These are phyloP conservation scores for Cliona cf. orientalis DNA, from an alignment of 37 sponge, comb jelly and placozoan genomes.

Conservation along the genomic window DNA sequence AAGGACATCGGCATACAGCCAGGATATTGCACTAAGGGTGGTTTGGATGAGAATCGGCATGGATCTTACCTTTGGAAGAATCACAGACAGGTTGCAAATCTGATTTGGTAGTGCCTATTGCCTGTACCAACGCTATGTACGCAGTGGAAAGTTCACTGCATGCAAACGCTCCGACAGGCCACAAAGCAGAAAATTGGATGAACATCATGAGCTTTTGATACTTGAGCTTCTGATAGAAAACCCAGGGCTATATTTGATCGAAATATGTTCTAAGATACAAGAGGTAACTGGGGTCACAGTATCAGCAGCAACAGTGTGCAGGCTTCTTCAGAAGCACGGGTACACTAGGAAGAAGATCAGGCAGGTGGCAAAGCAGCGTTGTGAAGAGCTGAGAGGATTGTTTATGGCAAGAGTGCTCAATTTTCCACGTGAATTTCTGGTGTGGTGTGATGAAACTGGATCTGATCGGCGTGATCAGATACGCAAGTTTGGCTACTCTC, in stretches of 20 bases:
- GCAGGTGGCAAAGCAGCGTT: too few relatives aligned
- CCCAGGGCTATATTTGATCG: not conserved
- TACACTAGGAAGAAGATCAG: not conserved
- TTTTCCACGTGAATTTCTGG: not conserved
- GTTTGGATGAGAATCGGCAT: not conserved
- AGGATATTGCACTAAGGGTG: not conserved
- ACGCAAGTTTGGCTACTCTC: too few relatives aligned
- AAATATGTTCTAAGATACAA: not conserved
- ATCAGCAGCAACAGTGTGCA: not conserved
- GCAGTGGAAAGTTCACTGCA: too few relatives aligned
- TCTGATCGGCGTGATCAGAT: not conserved
- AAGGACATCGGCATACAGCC: not conserved
- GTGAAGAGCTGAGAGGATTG: not conserved
- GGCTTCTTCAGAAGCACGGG: not conserved
- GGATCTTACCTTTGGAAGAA: not conserved
- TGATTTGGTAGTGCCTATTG: not conserved
- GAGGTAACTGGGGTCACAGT: not conserved
- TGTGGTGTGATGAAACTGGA: not conserved
- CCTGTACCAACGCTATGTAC: not conserved
- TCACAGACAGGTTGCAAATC: not conserved
- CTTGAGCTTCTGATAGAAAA: not conserved
- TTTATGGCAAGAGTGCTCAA: not conserved
- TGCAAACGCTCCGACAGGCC: too few relatives aligned
- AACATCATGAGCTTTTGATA: not conserved
- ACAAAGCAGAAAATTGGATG: not conserved